phyloP scores from a whole-genome alignment of 2,888 invertebrate species.

The Sinohyriopsis cumingii region DNA sequence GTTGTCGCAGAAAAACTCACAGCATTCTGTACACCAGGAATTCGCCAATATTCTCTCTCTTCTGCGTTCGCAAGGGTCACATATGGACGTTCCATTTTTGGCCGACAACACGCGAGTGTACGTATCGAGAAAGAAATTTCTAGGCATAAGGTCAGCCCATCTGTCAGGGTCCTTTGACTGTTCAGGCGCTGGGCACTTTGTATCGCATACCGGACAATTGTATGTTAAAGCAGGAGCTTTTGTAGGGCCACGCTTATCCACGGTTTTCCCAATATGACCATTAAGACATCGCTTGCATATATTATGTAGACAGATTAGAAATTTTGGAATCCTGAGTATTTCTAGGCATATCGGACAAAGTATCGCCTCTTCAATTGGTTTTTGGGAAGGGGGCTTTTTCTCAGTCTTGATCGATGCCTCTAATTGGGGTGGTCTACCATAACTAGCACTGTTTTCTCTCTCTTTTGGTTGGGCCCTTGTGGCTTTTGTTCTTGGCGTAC shows the following conservation, averaged over 20 bases:
- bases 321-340: slow-evolving; percentile 26
- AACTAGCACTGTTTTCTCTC: no score
- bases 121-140: slow-evolving; percentile 29
- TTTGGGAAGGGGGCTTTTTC: not conserved
- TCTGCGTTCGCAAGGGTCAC: slow-evolving; percentile 28
- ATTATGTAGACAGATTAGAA: slow-evolving; percentile 30
- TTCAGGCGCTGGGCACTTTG: slow-evolving; percentile 14
- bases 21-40: slow-evolving; percentile 36
- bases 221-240: slow-evolving; percentile 12
- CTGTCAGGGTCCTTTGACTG: slow-evolving; percentile 22
- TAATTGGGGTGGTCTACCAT: no score
- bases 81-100: slow-evolving; percentile 22
- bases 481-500: no score
- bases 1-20: slow-evolving; percentile 33
- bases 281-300: slow-evolving; percentile 30
- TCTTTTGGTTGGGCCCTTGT: no score
- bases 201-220: slow-evolving; percentile 28
- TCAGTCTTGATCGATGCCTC: slow-evolving; percentile 3
- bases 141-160: slow-evolving; percentile 31
- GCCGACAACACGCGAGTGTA: slow-evolving; percentile 30
- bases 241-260: slow-evolving; percentile 16
- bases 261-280: slow-evolving; percentile 16
- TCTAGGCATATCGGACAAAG: slow-evolving; percentile 31
- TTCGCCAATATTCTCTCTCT: slow-evolving; percentile 27
- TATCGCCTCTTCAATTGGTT: slow-evolving; percentile 6